Percentiles rank a stretch among this genome's conserved stretches.
These are phyloP conservation scores for Cirrhinus molitorella DNA, from an alignment of 2,797 vertebrate species.

Conservation along the genomic window DNA sequence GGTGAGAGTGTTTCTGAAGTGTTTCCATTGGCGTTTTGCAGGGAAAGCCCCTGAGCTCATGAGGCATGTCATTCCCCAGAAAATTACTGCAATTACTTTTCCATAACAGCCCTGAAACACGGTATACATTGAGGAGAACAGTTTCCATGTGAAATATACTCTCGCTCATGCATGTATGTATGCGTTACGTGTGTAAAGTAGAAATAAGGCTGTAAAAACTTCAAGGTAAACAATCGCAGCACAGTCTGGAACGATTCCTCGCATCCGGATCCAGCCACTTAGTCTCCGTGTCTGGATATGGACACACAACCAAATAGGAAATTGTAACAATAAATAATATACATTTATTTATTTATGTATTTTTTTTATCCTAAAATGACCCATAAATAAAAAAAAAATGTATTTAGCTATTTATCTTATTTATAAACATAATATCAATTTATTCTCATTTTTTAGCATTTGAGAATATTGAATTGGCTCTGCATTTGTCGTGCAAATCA, in stretches of 20 bases:
- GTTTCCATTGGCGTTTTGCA: constrained; percentile 45
- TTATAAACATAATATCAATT: background rate
- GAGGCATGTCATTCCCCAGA: constrained; percentile 66
- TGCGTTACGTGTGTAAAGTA: constrained; percentile 13
- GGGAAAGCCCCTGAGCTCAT: constrained; percentile 69
- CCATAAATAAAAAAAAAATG: background rate
- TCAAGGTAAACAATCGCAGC: background rate
- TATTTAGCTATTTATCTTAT: background rate
- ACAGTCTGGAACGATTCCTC: background rate
- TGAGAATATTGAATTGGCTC: background rate
- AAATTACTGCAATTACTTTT: constrained; percentile 75
- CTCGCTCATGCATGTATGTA: constrained; percentile 58
- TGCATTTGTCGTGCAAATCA: background rate
- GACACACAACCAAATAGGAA: background rate
- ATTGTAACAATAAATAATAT: too few relatives aligned
- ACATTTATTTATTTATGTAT: too few relatives aligned
- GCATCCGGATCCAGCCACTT: background rate
- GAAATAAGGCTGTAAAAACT: constrained; percentile 1
- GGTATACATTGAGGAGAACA: constrained; percentile 73
- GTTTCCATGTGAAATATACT: constrained; percentile 74
- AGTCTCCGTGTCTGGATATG: background rate
- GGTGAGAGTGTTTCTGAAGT: constrained; percentile 1
- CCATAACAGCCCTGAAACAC: constrained; percentile 72
- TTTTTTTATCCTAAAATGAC: background rate
- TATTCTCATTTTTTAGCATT: background rate